Base-by-base conservation (phyloP, 2,797 vertebrate genomes). In the Neoniphon sammara region DNA sequence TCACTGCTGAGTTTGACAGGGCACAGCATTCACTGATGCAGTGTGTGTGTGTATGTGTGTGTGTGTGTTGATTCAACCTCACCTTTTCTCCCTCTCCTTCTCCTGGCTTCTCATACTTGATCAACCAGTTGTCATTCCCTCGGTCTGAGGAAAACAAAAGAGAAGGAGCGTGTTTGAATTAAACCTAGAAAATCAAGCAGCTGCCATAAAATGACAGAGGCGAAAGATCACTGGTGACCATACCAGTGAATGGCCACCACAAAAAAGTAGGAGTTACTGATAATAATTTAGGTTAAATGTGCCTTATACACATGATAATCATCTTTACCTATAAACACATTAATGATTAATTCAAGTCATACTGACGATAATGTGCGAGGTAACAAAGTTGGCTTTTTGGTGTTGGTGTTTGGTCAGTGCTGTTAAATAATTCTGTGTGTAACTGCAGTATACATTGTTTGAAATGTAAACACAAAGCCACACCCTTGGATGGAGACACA, bases 121-220 rank as follows among this genome's bases (percentile, higher is more conserved):
- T 94, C 87, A 99, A 91, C 98, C 98, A 99, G 92, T 99, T 99
- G 88, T 99, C 98, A 0, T 98, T 98, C 61, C 98, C 98, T 83
- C 98, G 92, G 91, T 99, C 98, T 99, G 93, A 34, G 27, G 10
- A 4, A 17, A 44, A 11, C 14, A 14, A 83, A 79, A 84, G 80
- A 57, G 73, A 49, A 55, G 5, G 1, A 11, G 23, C 17, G 21
- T 11, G 17, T 12, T 21, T 4, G 21, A 17, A 42, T 46, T 20
- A n/a, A 61, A 17, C 15, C 14, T 8, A 12, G 2, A 9, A 27
- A 27, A 2, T 36, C 2, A 59, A 15, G 4, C 25, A 20, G 47
- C 5, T 18, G 20, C 8, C 17, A n/a, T n/a, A 5, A 20, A 18
- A 20, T 49, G 6, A 6, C 17, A 49, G 18, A 50, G 47, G n/a